Evolutionary conservation across 1,140 invertebrate genomes (phyloP).

Genomic region (Adelges cooleyi): DNA sequence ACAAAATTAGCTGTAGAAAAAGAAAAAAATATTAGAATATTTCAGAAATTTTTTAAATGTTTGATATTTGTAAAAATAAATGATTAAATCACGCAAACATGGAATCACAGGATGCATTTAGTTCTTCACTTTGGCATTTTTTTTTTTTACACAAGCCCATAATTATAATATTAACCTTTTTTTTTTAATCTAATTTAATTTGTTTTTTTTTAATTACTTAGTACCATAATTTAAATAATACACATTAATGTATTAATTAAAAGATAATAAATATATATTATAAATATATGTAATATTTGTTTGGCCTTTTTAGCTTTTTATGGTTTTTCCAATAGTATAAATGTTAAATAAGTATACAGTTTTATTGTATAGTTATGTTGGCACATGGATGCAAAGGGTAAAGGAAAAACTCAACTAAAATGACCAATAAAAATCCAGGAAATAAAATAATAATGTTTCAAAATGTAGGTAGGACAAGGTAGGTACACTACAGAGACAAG

Average conservation of each 20-base stretch:
- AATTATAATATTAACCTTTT: no score
- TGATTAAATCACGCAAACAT: constrained; percentile 21
- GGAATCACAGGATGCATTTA: constrained; percentile 16
- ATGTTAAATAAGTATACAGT: background rate
- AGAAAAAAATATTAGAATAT: background rate
- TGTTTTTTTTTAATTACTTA: no score
- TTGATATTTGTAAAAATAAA: constrained; percentile 3
- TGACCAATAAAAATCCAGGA: constrained; percentile 27
- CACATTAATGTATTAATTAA: no score
- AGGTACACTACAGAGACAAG: constrained; percentile 27
- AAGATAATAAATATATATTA: no score
- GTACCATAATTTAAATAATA: no score
- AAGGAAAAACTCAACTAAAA: constrained; percentile 24
- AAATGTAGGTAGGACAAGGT: constrained; percentile 22
- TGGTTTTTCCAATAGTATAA: background rate
- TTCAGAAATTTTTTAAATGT: background rate
- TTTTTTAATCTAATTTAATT: no score
- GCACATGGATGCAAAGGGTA: constrained; percentile 22
- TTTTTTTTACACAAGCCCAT: no score
- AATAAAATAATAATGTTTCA: constrained; percentile 7
- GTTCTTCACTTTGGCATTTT: constrained; percentile 1
- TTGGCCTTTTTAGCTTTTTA: constrained; percentile 24
- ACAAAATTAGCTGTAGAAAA: background rate
- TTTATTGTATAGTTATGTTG: background rate
- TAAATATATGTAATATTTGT: background rate